Evolutionary conservation across 2,113 vertebrate genomes (phyloP), one percentile per base, ranked within the genome.

Genomic region (Prietella phreatophila): DNA sequence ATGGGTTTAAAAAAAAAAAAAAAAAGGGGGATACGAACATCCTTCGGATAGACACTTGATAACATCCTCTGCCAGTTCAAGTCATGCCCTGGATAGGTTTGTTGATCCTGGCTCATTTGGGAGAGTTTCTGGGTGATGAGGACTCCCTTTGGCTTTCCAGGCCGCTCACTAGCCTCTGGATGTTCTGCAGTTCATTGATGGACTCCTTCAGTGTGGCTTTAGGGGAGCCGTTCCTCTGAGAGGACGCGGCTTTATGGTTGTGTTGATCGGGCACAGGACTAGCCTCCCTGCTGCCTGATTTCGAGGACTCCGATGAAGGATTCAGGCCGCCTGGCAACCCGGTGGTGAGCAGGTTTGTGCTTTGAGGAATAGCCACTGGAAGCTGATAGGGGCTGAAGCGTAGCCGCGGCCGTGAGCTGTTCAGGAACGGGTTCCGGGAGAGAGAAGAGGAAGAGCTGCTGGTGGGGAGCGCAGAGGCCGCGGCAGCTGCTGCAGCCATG

Each of bases 131-230:
- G 76, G 95, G 92, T 0, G 97, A 96, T 13, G 97, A 97, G 61
- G 96, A 90, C 92, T 97, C 97, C 93, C 96, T 91, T 92, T 99
- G 97, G 92, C 96, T 96, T 93, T 99, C 97, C 94, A 99, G 93
- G 89, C 98, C 98, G 91, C 98, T 99, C 93, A 99, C 97, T 92
- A 99, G 96, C 96, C 98, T 98, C 95, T 99, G 98, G 91, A 99
- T 99, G 92, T 97, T 99, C 90, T 99, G 97, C 83, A 99, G 96
- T 95, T 99, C 98, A 0, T 98, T 99, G 93, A 97, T 96, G 20
- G 96, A 97, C 93, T 99, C 98, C 93, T 99, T 99, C 92, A 97
- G 89, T 11, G 97, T 94, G 90, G 93, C 93, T 90, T 97, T 96
- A 61, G 98, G 97, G 9, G 98, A 98, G 0, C 94, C 91, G 17